Evolutionary conservation across 2,888 invertebrate species (phyloP).

Genomic region (Incurvaria masculella): DNA sequence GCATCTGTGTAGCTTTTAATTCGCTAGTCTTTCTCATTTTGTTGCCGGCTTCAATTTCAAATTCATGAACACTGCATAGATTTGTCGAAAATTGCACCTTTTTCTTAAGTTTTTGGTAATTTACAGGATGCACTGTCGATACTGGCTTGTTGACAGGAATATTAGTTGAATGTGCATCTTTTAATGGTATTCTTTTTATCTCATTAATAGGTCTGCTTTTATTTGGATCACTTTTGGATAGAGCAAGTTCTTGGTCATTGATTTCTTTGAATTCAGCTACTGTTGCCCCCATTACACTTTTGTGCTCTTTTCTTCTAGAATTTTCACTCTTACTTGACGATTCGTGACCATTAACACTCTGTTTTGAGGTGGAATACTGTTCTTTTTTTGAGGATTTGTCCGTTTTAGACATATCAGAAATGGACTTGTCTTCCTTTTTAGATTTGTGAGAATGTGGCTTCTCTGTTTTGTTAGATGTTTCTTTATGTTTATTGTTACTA

Average conservation of each 20-base stretch:
- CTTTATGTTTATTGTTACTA: background rate
- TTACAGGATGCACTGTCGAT: constrained; percentile 32
- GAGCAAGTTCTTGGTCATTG: too few relatives aligned
- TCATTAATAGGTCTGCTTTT: background rate
- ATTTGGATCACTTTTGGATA: constrained; percentile 12
- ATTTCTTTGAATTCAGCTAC: too few relatives aligned
- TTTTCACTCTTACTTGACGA: constrained; percentile 13
- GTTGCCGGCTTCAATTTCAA: constrained; percentile 41
- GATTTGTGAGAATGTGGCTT: background rate
- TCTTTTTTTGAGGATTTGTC: constrained; percentile 7
- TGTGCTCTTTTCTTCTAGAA: constrained; percentile 4
- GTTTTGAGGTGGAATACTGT: too few relatives aligned
- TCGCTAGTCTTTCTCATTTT: constrained; percentile 35
- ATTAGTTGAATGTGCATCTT: background rate
- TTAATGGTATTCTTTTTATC: background rate
- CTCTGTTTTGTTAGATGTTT: background rate
- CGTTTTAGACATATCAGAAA: background rate
- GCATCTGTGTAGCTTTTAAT: constrained; percentile 29
- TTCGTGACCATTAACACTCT: constrained; percentile 15
- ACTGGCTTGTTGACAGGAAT: constrained; percentile 23
- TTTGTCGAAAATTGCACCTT: constrained; percentile 33
- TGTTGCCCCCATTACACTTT: too few relatives aligned
- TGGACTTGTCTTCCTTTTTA: constrained; percentile 6
- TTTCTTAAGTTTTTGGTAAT: constrained; percentile 28
- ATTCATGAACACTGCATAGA: constrained; percentile 26